phyloP scores from a whole-genome alignment of 2,113 vertebrate genomes.

The Trichechus manatus region DNA sequence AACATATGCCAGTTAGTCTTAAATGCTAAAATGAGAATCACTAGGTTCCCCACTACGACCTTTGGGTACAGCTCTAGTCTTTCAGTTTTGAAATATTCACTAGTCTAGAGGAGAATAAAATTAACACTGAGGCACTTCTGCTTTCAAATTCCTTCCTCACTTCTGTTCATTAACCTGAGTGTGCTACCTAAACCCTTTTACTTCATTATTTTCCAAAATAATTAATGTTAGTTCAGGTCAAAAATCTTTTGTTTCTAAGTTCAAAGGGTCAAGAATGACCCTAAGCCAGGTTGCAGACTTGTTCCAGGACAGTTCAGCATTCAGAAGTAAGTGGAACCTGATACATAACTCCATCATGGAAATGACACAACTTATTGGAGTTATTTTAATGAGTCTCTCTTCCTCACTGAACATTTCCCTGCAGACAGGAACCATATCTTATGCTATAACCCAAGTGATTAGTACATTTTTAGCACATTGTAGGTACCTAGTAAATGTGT shows the following conservation, averaged over 20 bases:
- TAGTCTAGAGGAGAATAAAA: conserved; percentile 46
- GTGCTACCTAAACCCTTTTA: background rate
- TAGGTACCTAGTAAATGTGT: background rate
- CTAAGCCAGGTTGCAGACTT: background rate
- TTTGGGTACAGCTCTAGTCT: conserved; percentile 58
- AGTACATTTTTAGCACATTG: background rate
- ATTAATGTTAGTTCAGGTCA: background rate
- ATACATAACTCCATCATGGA: background rate
- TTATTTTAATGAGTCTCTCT: background rate
- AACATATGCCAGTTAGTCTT: conserved; percentile 80
- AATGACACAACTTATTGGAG: background rate
- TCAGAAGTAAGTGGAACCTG: background rate
- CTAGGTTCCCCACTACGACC: conserved; percentile 66
- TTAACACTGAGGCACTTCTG: conserved; percentile 52
- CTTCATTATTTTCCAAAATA: conserved; percentile 50
- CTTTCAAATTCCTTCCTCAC: conserved; percentile 45
- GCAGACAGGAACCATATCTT: background rate
- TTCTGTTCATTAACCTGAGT: conserved; percentile 46
- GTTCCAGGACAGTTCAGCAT: background rate
- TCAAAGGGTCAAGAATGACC: background rate
- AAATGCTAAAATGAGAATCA: conserved; percentile 78
- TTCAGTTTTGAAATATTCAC: conserved; percentile 60
- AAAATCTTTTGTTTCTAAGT: background rate
- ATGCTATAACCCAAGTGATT: background rate
- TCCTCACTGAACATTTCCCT: background rate